Percentiles rank a stretch among this genome's conserved stretches.
These are phyloP conservation scores for Xiphophorus couchianus DNA, from an alignment of 2,113 vertebrate genomes.

Conservation along the genomic window DNA sequence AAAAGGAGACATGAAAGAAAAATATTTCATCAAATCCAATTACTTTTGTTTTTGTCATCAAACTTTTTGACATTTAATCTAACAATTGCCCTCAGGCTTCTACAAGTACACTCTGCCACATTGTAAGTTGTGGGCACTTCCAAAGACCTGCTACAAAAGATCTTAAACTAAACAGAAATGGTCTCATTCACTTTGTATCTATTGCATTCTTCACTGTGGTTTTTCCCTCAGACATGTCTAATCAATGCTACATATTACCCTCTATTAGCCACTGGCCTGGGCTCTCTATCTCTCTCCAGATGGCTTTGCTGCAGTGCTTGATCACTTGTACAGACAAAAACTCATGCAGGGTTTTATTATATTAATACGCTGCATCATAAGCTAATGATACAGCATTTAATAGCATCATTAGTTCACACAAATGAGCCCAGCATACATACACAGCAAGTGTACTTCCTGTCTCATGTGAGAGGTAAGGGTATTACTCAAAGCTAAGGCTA, in stretches of 20 bases:
- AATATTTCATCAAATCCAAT: neutral
- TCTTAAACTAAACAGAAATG: slow-evolving; percentile 22
- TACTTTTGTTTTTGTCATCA: neutral
- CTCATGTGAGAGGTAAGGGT: slow-evolving; percentile 7
- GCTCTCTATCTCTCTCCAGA: slow-evolving; percentile 19
- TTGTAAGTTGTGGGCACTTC: slow-evolving; percentile 9
- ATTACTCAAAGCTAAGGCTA: slow-evolving; percentile 19
- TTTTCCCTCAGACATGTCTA: slow-evolving; percentile 45
- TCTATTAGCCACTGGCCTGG: slow-evolving; percentile 52
- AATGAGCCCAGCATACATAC: slow-evolving; percentile 19
- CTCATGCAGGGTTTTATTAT: slow-evolving; percentile 25
- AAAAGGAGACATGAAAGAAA: neutral
- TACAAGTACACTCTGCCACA: neutral
- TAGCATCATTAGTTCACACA: slow-evolving; percentile 32
- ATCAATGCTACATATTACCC: slow-evolving; percentile 65
- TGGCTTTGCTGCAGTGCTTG: slow-evolving; percentile 30
- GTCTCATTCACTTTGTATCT: slow-evolving; percentile 43
- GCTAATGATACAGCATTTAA: slow-evolving; percentile 39
- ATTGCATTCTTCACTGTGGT: slow-evolving; percentile 28
- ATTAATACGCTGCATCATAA: slow-evolving; percentile 21
- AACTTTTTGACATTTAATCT: slow-evolving; percentile 26
- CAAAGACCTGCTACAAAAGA: slow-evolving; percentile 1
- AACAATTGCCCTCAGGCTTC: neutral
- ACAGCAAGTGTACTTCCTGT: slow-evolving; percentile 12
- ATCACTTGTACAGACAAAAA: slow-evolving; percentile 21